Conservation (phyloP, 2,888 invertebrate genomes). For the Troglohyphantes excavatus region DNA sequence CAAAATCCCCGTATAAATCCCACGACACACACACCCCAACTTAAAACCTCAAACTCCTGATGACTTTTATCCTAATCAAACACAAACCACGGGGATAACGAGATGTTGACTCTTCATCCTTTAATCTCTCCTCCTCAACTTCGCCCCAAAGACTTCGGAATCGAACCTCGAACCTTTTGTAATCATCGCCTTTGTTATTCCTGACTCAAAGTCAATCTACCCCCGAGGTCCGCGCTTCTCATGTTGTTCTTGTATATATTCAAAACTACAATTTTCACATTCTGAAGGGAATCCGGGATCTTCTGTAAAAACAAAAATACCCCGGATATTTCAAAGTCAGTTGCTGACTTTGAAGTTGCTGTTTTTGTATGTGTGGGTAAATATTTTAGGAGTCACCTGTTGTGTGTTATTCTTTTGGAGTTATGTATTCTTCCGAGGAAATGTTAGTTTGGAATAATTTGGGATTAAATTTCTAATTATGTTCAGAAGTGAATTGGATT, state of each 20-base stretch:
- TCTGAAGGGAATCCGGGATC: neutral
- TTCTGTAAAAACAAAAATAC: neutral
- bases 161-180: neutral
- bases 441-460: too few relatives aligned
- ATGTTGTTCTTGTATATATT: neutral
- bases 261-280: neutral
- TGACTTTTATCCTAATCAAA: neutral
- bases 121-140: neutral
- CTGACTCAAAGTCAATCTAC: neutral
- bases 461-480: too few relatives aligned
- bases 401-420: neutral
- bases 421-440: too few relatives aligned
- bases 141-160: neutral
- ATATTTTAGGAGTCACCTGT: neutral
- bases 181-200: slow-evolving; percentile 23
- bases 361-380: neutral
- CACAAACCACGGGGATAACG: neutral
- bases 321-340: neutral
- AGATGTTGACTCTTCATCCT: neutral
- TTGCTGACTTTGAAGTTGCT: too few relatives aligned
- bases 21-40: neutral
- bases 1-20: neutral
- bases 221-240: neutral
- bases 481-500: too few relatives aligned
- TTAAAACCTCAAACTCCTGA: neutral